Percentiles rank a stretch among this genome's conserved stretches.
Evolutionary conservation across 2,888 invertebrate genomes (phyloP).

Genomic region (Hirtodrosophila cameraria): DNA sequence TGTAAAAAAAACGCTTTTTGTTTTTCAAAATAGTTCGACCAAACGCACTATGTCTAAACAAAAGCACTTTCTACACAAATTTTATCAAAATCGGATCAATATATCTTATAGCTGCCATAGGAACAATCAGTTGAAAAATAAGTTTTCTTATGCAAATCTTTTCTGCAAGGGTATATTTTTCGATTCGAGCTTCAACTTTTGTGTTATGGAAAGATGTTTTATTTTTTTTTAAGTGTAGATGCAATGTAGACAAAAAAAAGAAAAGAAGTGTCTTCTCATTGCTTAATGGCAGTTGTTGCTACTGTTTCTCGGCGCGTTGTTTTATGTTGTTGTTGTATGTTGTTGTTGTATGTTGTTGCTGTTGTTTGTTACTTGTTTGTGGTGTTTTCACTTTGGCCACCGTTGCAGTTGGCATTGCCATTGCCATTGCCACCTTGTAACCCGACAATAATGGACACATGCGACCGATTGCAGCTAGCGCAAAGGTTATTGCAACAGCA

Average conservation of each 20-base stretch:
- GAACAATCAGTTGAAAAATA: too few species aligned
- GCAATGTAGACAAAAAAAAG: slow-evolving; percentile 29
- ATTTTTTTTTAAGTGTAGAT: too few species aligned
- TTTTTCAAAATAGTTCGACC: too few species aligned
- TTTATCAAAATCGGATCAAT: too few species aligned
- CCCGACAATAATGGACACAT: slow-evolving; percentile 55
- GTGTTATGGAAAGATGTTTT: too few species aligned
- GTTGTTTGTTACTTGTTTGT: slow-evolving; percentile 42
- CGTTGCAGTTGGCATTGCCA: slow-evolving; percentile 36
- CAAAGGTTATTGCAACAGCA: slow-evolving; percentile 60
- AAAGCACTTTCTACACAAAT: too few species aligned
- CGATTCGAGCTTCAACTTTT: too few species aligned
- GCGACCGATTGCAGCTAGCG: slow-evolving; percentile 55
- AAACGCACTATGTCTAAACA: too few species aligned
- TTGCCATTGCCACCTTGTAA: slow-evolving; percentile 58
- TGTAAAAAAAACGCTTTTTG: too few species aligned
- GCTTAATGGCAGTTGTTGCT: slow-evolving; percentile 73
- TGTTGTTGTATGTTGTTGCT: slow-evolving; percentile 18
- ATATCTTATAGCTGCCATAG: too few species aligned
- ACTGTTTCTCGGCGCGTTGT: slow-evolving; percentile 63
- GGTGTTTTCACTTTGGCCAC: slow-evolving; percentile 66
- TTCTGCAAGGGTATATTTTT: too few species aligned
- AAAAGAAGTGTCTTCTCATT: slow-evolving; percentile 74
- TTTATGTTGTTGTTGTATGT: slow-evolving; percentile 7
- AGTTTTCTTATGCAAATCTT: too few species aligned